Conservation (phyloP, 2,888 invertebrate species). For the Diplolepis rosae region DNA sequence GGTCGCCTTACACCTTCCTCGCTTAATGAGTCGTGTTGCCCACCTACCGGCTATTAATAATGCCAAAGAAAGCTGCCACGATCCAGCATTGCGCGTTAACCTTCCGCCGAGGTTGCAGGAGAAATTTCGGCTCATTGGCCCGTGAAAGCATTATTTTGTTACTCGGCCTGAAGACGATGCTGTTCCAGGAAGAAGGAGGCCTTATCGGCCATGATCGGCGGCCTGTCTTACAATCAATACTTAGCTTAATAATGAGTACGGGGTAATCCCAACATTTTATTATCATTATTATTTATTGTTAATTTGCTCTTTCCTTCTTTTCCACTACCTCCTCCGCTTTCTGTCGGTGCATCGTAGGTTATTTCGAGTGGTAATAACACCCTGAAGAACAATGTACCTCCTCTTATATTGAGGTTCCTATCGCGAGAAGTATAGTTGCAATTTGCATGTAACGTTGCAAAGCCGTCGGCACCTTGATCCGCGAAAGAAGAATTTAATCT, state of each 20-base stretch:
- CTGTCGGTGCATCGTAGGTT: conserved; percentile 4
- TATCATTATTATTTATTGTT: conserved; percentile 66
- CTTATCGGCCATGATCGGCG: conserved; percentile 57
- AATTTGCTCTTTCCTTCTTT: conserved; percentile 51
- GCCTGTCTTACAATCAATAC: conserved; percentile 59
- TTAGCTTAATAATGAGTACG: conserved; percentile 62
- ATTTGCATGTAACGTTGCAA: conserved; percentile 47
- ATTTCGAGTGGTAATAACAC: conserved; percentile 54
- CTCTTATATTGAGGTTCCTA: conserved; percentile 28
- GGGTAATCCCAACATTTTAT: conserved; percentile 59
- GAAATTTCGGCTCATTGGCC: conserved; percentile 9
- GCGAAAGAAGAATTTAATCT: too few species aligned
- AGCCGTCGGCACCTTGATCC: conserved; percentile 32
- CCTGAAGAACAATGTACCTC: conserved; percentile 53
- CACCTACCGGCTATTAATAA: conserved; percentile 32
- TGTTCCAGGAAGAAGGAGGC: conserved; percentile 56
- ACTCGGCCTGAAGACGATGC: conserved; percentile 26
- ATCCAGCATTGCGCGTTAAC: conserved; percentile 9
- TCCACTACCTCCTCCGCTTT: conserved; percentile 32
- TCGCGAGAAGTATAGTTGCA: conserved; percentile 32
- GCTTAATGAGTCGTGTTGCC: conserved; percentile 27
- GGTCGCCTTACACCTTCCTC: conserved; percentile 2
- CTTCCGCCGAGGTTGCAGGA: conserved; percentile 8
- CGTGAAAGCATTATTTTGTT: conserved; percentile 3
- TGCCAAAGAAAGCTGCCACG: conserved; percentile 30